Evolutionary conservation across 2,888 invertebrate species (phyloP).

Genomic region (Agrotis segetum): DNA sequence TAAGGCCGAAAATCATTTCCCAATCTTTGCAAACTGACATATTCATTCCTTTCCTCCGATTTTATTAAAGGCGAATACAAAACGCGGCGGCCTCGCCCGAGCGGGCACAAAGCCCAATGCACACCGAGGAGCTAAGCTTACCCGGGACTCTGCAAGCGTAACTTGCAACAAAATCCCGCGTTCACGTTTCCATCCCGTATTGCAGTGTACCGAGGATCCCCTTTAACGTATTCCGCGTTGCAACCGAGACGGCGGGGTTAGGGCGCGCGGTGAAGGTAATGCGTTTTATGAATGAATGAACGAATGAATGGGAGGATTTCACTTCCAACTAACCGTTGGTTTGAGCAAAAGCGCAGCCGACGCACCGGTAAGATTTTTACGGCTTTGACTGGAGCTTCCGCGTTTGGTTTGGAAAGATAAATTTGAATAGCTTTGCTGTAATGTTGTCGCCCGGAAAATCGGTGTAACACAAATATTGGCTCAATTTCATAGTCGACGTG

Average conservation of each 20-base stretch:
- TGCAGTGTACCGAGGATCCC: conserved; percentile 79
- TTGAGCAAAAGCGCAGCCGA: conserved; percentile 78
- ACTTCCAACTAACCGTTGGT: conserved; percentile 84
- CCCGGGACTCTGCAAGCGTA: conserved; percentile 78
- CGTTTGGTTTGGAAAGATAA: conserved; percentile 69
- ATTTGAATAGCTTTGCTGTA: conserved; percentile 63
- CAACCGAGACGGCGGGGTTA: conserved; percentile 73
- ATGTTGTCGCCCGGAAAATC: conserved; percentile 47
- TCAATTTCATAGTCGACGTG: conserved; percentile 70
- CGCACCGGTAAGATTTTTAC: conserved; percentile 60
- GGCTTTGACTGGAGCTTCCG: conserved; percentile 44
- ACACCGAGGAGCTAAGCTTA: conserved; percentile 78
- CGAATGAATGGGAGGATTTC: conserved; percentile 86
- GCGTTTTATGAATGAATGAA: conserved; percentile 88
- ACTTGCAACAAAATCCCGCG: conserved; percentile 84
- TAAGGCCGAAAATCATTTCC: conserved; percentile 46
- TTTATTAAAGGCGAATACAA: conserved; percentile 81
- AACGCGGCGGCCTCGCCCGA: conserved; percentile 73
- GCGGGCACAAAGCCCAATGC: conserved; percentile 77
- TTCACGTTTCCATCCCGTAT: conserved; percentile 82
- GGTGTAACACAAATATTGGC: conserved; percentile 57
- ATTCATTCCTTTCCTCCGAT: conserved; percentile 74
- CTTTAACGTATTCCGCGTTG: conserved; percentile 82
- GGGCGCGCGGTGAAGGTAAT: conserved; percentile 80
- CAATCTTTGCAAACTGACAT: conserved; percentile 66